Conservation (phyloP, 2,797 vertebrate species). For the Orientallactaga sibirica region DNA sequence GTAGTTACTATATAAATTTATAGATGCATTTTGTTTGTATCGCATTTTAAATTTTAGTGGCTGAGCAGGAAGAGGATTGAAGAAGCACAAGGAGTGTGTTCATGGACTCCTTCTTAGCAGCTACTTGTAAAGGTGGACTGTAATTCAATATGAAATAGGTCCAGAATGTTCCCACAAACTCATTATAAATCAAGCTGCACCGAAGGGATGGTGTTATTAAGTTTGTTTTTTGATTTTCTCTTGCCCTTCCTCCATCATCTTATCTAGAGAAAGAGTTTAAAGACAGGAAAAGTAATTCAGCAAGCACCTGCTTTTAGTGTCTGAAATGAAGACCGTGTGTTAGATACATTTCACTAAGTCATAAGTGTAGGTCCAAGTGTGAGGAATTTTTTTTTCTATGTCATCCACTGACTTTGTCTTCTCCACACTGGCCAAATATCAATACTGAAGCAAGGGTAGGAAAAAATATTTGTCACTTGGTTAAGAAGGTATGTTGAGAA, state of each 20-base stretch:
- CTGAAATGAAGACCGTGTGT: slow-evolving; percentile 81
- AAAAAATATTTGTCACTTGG: slow-evolving; percentile 23
- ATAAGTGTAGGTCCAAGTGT: slow-evolving; percentile 81
- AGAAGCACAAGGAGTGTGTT: slow-evolving; percentile 84
- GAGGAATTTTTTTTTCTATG: slow-evolving; percentile 70
- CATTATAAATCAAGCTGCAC: slow-evolving; percentile 90
- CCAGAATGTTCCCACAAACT: slow-evolving; percentile 89
- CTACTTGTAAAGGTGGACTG: slow-evolving; percentile 88
- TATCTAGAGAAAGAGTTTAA: slow-evolving; percentile 86
- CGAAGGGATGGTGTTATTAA: slow-evolving; percentile 90
- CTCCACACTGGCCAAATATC: slow-evolving; percentile 79
- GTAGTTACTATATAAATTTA: slow-evolving; percentile 93
- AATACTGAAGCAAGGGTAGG: slow-evolving; percentile 59
- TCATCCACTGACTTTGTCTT: slow-evolving; percentile 84
- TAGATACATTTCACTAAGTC: slow-evolving; percentile 68
- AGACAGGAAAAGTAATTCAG: slow-evolving; percentile 87
- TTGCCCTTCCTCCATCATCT: slow-evolving; percentile 88
- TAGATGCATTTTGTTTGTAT: slow-evolving; percentile 91
- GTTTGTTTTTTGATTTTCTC: slow-evolving; percentile 88
- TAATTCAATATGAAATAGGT: slow-evolving; percentile 93
- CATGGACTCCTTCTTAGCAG: slow-evolving; percentile 87
- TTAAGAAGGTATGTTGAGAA: background rate
- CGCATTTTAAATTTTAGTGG: slow-evolving; percentile 91
- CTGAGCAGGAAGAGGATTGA: slow-evolving; percentile 86
- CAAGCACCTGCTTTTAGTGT: slow-evolving; percentile 85